These are phyloP conservation scores for Diploscapter pachys DNA, from an alignment of 1,140 invertebrate species.

Conservation along the genomic window DNA sequence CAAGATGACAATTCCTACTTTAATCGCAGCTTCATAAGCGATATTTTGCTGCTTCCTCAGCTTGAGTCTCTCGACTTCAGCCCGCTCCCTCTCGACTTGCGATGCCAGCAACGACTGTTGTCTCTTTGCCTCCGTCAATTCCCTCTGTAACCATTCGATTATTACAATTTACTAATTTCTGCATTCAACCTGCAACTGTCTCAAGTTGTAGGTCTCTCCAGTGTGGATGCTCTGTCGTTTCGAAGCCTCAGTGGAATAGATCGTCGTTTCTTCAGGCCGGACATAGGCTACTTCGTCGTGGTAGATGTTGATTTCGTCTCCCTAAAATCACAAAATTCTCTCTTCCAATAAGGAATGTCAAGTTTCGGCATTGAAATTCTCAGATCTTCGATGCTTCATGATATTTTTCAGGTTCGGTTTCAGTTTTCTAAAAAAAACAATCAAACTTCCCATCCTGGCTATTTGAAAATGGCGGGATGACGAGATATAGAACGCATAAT, in stretches of 20 bases:
- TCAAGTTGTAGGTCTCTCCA: constrained; percentile 18
- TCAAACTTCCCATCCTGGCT: no score
- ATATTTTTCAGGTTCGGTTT: no score
- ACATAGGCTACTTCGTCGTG: constrained; percentile 34
- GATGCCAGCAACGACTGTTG: no score
- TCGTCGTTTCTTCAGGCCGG: not conserved
- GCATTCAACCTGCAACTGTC: not conserved
- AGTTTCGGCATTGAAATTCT: no score
- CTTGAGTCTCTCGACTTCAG: not conserved
- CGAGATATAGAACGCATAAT: no score
- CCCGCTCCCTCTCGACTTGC: not conserved
- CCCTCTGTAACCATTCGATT: not conserved
- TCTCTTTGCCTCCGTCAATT: not conserved
- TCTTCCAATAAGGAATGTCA: no score
- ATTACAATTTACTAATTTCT: not conserved
- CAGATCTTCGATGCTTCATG: no score
- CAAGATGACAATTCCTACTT: not conserved
- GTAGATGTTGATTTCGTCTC: constrained; percentile 27
- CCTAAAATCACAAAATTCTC: constrained; percentile 3
- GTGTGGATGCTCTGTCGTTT: constrained; percentile 18
- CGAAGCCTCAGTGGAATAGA: not conserved
- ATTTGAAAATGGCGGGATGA: no score
- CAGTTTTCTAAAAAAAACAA: no score
- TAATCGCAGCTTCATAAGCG: constrained; percentile 1
- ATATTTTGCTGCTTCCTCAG: constrained; percentile 7